Conservation (phyloP, 2,888 invertebrate species). For the Halictus ligatus region DNA sequence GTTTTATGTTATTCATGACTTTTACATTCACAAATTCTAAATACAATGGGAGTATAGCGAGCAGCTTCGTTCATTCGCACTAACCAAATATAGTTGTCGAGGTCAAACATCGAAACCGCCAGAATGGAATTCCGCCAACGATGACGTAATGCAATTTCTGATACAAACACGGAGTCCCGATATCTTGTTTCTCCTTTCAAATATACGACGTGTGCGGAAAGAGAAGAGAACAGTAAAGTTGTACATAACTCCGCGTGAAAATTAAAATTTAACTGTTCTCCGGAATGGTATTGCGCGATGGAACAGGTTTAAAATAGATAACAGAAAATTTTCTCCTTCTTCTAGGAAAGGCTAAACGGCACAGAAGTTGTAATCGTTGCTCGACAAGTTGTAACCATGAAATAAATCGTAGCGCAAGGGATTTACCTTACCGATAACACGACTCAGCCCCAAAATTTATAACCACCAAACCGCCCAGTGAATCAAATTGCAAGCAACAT, state of each 20-base stretch:
- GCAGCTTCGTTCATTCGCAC: constrained; percentile 39
- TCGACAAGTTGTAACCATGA: too few species aligned
- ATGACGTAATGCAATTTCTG: constrained; percentile 54
- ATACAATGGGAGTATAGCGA: constrained; percentile 26
- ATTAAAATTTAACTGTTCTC: too few species aligned
- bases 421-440: too few species aligned
- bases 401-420: too few species aligned
- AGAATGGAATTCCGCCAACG: constrained; percentile 51
- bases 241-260: not conserved
- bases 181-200: constrained; percentile 29
- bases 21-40: constrained; percentile 10
- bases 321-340: too few species aligned
- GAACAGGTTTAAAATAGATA: too few species aligned
- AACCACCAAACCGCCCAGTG: not conserved
- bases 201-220: constrained; percentile 13
- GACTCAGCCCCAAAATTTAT: too few species aligned
- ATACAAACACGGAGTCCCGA: constrained; percentile 43
- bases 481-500: not conserved
- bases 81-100: constrained; percentile 51
- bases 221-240: not conserved
- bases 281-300: too few species aligned
- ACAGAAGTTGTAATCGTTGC: too few species aligned
- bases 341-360: too few species aligned
- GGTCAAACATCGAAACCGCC: constrained; percentile 49
- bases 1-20: not conserved